Evolutionary conservation across 64 coral and sea anemone species (phyloP), one percentile per base, ranked within the genome.

Genomic region (Anthopleura sola): DNA sequence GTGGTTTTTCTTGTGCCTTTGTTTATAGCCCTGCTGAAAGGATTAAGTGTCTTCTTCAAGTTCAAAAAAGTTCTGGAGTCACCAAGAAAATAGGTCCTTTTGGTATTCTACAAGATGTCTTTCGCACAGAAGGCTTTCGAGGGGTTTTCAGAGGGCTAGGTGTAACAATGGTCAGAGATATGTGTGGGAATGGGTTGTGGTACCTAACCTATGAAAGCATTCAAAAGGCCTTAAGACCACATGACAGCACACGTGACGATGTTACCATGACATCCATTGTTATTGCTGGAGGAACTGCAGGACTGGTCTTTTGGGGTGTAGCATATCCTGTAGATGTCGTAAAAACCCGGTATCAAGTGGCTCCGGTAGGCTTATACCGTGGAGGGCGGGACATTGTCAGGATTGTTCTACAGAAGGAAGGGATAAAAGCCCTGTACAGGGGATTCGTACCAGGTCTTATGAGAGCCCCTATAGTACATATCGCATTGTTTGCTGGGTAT

Each of bases 11-110:
- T 58, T 78, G 80, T 19, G 69, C 82, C 34, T 78, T 91, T 2
- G 8, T 95, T 49, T 46, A 84, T 16, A 56, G 84, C 37, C 93
- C 93, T 6, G 86, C 83, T 1, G 90, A 91, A 78, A 71, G 86
- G 78, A 37, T 95, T 34, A 95, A 95, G 69, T 95, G 93, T 75
- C 69, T 88, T 68, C 80, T 95, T 58, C 93, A 95, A 75, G 84
- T 91, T 18, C 85, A 95, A 75, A 69, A 87, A 24, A 46, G 68
- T 16, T 71, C 81, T 16, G 88, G 48, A n/a, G 75, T 56, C 21
- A 71, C 40, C 1, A 85, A 84, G 26, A 88, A 80, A 48, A 82
- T 39, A 18, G 89, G 86, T 5, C 93, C 93, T 36, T 85, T 84
- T 1, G 49, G 76, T 7, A 47, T 90, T n/a, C 78, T 91, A 14